Evolutionary conservation across 2,888 invertebrate genomes (phyloP), one percentile per base, ranked within the genome.

Genomic region (Nineta flava): DNA sequence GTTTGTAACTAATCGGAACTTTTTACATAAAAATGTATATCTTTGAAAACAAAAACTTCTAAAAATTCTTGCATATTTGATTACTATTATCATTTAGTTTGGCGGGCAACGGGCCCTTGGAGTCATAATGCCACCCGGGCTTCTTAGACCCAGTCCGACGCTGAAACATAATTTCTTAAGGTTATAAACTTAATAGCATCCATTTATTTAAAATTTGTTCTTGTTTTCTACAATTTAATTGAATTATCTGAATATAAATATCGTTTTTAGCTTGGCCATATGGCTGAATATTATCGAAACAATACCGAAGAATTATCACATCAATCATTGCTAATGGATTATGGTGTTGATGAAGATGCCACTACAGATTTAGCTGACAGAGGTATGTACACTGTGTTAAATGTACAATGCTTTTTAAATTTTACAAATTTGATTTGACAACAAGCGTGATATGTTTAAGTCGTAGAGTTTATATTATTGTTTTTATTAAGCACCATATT

Each of bases 251-350:
- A n/a, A 35, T 5, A 13, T 35, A 7, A 35, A n/a, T 7, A 12
- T 26, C 2, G 34, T 49, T 57, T 60, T 49, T 62, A 90, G 90
- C 76, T 79, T 61, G 88, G 84, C 42, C 75, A 79, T 48, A 81
- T 83, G 46, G 81, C 90, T 35, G 88, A 88, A 59, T 83, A 83
- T 62, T 91, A 88, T 65, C 72, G 77, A 57, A 73, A 78, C 50
- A 76, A 81, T 59, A 77, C 78, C 55, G 70, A 72, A 49, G 75
- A 82, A 51, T 70, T 88, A 50, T 79, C 79, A 34, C 83, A 84
- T 62, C 74, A 74, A 58, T 75, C 77, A 57, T 64, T 88, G 40
- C 62, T 87, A 51, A 70, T 72, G 50, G 79, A 79, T 58, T 86
- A 81, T 58, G 85, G 83, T 32, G 83, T 83, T 45, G 74, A 72